Evolutionary conservation across 1,140 invertebrate species (phyloP), one percentile per base, ranked within the genome.

Genomic region (Drusus annulatus): DNA sequence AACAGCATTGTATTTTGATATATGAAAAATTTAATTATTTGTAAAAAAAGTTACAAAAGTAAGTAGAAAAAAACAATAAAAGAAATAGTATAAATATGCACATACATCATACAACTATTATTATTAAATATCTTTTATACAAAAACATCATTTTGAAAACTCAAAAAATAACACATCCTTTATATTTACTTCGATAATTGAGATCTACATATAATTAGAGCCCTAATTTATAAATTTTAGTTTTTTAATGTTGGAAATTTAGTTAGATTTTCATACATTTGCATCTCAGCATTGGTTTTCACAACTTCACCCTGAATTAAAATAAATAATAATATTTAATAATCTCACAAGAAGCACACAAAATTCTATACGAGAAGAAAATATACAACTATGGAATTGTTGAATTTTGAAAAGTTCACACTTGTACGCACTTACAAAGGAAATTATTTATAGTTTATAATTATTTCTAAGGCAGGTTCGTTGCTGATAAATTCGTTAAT

Each of bases 1-100:
- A 71, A 71, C 68, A 68, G 15, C 21, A 65, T 52, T 50, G 36
- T 45, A 45, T 45, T 65, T 78, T 78, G 60, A 78, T 78, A 69
- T 78, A 78, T 58, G 45, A 68, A 78, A 78, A 78, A 78, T 78
- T 31, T 78, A 78, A 78, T 78, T 78, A 78, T 78, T 78, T 78
- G 76, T 78, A 78, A 78, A 76, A 76, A 78, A 77, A 78, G 62
- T 78, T 65, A 65, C 62, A 68, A 78, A 54, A 65, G 25, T 52
- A 68, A 28, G 31, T 52, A 68, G 21, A 78, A 78, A 71, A 28
- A 71, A 78, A 45, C 31, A 78, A 21, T 51, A 78, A 78, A 78
- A 68, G 25, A 52, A 77, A 77, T 77, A 77, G 63, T 78, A 65
- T 78, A 78, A 78, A 78, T 71, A 71, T 23, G 19, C 50, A 71